Conservation (phyloP, 1,140 invertebrate species). For the Penaeus vannamei region DNA sequence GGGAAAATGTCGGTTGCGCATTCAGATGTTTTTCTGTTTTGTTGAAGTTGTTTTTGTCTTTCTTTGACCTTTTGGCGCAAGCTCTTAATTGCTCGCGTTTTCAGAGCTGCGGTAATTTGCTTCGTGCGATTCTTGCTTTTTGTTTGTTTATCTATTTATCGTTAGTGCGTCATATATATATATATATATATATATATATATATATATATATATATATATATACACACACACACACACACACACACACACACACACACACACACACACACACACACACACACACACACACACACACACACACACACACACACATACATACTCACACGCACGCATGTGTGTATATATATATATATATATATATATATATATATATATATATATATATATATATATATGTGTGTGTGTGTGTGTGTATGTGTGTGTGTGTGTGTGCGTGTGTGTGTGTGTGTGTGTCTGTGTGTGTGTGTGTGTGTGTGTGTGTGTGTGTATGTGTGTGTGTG, state of each 20-base stretch:
- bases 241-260: constrained; percentile 40
- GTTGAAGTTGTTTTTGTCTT: too few relatives aligned
- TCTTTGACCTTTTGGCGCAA: too few relatives aligned
- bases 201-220: constrained; percentile 18
- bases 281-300: not conserved
- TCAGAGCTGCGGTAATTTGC: not conserved
- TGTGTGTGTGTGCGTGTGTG: not conserved
- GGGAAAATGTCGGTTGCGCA: not conserved
- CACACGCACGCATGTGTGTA: not conserved
- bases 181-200: constrained; percentile 38
- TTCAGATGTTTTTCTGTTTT: not conserved
- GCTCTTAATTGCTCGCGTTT: too few relatives aligned
- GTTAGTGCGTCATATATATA: not conserved
- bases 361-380: constrained; percentile 37
- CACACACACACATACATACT: not conserved
- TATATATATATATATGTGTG: constrained; percentile 6
- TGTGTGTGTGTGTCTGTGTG: not conserved
- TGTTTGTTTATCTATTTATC: not conserved
- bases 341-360: constrained; percentile 28
- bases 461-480: not conserved
- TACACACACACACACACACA: constrained; percentile 41
- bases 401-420: not conserved
- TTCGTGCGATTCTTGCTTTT: not conserved
- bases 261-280: constrained; percentile 16
- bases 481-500: not conserved